These are phyloP conservation scores for Neodiprion fabricii DNA, from an alignment of 1,140 invertebrate species.

Conservation along the genomic window DNA sequence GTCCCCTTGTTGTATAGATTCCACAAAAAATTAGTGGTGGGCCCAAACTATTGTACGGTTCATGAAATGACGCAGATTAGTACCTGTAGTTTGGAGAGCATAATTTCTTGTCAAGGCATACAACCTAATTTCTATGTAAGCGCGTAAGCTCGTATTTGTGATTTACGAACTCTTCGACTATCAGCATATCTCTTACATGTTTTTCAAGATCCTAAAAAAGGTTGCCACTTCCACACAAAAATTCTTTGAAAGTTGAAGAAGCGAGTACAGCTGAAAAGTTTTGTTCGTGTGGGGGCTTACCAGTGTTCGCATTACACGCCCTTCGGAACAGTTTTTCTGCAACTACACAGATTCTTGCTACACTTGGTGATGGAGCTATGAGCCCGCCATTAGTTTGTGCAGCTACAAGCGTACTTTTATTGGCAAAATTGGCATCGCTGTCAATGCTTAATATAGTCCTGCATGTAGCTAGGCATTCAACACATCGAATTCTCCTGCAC, in stretches of 20 bases:
- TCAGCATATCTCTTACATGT: not conserved
- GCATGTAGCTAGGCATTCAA: not conserved
- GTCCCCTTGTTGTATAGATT: too few relatives aligned
- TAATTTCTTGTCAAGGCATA: conserved; percentile 7
- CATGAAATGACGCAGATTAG: not conserved
- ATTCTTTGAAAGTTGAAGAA: not conserved
- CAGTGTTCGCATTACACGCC: not conserved
- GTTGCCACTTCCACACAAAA: not conserved
- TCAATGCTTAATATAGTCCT: too few relatives aligned
- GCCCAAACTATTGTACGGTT: conserved; percentile 6
- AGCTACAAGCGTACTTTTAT: not conserved
- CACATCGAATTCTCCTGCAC: not conserved
- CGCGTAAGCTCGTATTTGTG: not conserved
- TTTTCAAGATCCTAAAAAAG: not conserved
- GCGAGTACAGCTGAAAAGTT: not conserved
- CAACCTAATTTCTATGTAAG: not conserved
- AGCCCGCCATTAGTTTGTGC: not conserved
- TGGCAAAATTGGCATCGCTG: not conserved
- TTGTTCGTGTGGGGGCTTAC: not conserved
- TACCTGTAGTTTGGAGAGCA: not conserved
- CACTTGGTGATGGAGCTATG: not conserved
- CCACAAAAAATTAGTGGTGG: not conserved
- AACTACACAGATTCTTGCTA: not conserved
- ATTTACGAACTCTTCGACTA: not conserved
- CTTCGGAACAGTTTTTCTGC: not conserved